Conservation (phyloP, 2,888 invertebrate genomes). For the Eudasyphora cyanicolor region DNA sequence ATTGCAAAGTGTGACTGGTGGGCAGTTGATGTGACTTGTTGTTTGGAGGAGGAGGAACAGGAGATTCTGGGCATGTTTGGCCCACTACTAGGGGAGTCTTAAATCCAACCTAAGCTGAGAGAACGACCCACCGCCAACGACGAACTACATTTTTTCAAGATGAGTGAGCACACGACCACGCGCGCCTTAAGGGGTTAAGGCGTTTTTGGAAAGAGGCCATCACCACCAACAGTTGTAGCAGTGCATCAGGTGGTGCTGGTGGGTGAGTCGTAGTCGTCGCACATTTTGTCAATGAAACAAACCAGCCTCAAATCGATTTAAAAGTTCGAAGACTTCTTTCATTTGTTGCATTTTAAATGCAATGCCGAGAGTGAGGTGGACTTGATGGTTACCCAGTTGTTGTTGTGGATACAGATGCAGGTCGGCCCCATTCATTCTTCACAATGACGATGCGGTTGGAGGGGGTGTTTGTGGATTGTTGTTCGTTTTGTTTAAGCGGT, state of each 20-base stretch:
- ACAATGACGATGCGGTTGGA: too few species aligned
- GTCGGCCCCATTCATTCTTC: not conserved
- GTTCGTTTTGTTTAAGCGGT: conserved; percentile 52
- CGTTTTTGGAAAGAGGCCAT: conserved; percentile 12
- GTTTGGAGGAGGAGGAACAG: not conserved
- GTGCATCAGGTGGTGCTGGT: not conserved
- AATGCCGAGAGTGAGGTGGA: not conserved
- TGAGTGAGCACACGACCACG: conserved; percentile 22
- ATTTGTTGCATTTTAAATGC: conserved; percentile 26
- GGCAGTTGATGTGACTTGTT: not conserved
- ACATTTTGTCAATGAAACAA: conserved; percentile 11
- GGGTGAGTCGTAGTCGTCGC: not conserved
- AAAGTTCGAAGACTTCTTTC: conserved; percentile 29
- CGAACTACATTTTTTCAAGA: not conserved
- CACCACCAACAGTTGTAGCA: not conserved
- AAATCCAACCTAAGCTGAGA: not conserved
- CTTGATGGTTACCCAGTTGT: not conserved
- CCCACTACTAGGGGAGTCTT: not conserved
- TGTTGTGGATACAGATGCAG: not conserved
- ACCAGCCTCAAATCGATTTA: conserved; percentile 19
- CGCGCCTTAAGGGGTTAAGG: conserved; percentile 58
- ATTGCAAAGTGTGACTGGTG: not conserved
- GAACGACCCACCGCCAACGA: not conserved
- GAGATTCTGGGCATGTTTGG: not conserved
- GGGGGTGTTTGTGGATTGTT: not conserved